Evolutionary conservation across 2,888 invertebrate species (phyloP).

Genomic region (Xestia c-nigrum): DNA sequence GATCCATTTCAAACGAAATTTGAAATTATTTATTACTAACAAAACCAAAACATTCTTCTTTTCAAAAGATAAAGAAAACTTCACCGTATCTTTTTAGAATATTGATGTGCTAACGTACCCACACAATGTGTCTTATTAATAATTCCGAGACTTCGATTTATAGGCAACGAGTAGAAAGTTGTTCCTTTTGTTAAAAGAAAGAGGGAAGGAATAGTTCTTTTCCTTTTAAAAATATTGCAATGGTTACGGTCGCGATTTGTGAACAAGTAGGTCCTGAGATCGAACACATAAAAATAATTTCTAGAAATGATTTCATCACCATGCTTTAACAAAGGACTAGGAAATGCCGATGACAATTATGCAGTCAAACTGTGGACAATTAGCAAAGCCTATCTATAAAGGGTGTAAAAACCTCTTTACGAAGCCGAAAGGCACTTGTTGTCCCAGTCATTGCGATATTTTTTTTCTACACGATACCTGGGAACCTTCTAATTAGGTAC

Average conservation of each 20-base stretch:
- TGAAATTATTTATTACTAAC: constrained; percentile 5
- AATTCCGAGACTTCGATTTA: constrained; percentile 53
- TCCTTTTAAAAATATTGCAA: background rate
- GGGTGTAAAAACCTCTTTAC: too few species aligned
- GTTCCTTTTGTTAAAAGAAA: background rate
- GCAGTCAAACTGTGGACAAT: constrained; percentile 79
- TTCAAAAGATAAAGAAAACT: constrained; percentile 20
- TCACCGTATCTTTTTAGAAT: constrained; percentile 33
- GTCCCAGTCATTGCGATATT: too few species aligned
- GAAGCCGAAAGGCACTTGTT: too few species aligned
- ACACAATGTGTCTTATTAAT: constrained; percentile 43
- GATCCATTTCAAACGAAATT: background rate
- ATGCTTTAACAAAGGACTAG: background rate
- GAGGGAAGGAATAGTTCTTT: background rate
- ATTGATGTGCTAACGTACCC: constrained; percentile 33
- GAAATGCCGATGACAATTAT: constrained; percentile 68
- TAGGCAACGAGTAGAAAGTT: constrained; percentile 17
- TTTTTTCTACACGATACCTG: too few species aligned
- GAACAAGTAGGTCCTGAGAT: background rate
- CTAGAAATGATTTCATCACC: background rate
- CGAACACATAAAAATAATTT: background rate
- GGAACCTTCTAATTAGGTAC: too few species aligned
- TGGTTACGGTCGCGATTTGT: background rate
- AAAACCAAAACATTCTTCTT: background rate
- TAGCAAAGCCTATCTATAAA: constrained; percentile 75